phyloP scores from a whole-genome alignment of 2,797 vertebrate genomes.

The Etheostoma nigrum region DNA sequence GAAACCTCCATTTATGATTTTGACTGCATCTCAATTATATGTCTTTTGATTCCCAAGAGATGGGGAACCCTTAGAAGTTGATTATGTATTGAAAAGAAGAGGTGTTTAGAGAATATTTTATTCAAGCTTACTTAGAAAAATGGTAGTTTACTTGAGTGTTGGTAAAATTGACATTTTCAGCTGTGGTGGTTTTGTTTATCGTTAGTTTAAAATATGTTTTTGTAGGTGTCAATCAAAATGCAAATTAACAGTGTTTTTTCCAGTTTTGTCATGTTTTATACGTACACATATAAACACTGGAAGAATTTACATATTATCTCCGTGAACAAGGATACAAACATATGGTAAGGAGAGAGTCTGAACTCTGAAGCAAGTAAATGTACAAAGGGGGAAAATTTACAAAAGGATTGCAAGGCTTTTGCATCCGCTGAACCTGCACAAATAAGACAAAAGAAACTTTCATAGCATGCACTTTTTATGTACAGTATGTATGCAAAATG shows the following conservation, averaged over 20 bases:
- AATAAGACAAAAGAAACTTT: too few species aligned
- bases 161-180: constrained; percentile 12
- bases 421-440: too few species aligned
- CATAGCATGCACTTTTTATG: too few species aligned
- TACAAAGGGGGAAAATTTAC: too few species aligned
- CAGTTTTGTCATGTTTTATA: too few species aligned
- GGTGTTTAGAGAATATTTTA: constrained; percentile 24
- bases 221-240: constrained; percentile 15
- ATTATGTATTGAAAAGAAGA: constrained; percentile 18
- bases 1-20: constrained; percentile 31
- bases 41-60: constrained; percentile 35
- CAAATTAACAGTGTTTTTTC: not conserved
- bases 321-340: not conserved
- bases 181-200: not conserved
- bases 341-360: not conserved
- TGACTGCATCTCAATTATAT: constrained; percentile 29
- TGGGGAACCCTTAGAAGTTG: not conserved
- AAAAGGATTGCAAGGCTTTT: too few species aligned
- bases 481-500: too few species aligned
- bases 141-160: not conserved
- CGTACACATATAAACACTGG: not conserved
- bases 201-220: constrained; percentile 14
- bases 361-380: not conserved
- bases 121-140: not conserved
- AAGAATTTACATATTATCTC: not conserved